Evolutionary conservation across 2,888 invertebrate species (phyloP), one percentile per base, ranked within the genome.

Genomic region (Bimastos eiseni): DNA sequence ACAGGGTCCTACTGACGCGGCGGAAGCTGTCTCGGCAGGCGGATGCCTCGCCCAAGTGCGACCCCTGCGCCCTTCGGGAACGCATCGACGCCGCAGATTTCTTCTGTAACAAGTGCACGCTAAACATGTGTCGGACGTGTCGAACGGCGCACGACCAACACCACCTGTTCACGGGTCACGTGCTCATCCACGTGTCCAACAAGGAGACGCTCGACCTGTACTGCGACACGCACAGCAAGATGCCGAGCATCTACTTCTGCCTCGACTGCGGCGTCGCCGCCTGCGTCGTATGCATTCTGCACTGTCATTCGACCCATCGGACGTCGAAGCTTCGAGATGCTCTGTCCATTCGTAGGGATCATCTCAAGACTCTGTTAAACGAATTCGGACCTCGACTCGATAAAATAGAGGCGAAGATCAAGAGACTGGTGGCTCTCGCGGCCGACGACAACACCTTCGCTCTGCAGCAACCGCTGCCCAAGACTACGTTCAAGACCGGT

Each of bases 41-140:
- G 13, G 86, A 86, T 36, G 5, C 24, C 36, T 34, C 86, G 37
- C 89, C 44, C 89, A 89, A 89, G 89, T 89, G 89, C 89, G 89
- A 89, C 44, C 33, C 49, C 5, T 89, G 89, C 19, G 37, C 89
- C 21, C 33, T 89, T 17, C 86, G 37, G 2, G 37, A 86, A 30
- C 86, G 86, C 34, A 24, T 1, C 34, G 86, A 86, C 44, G 2
- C 19, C n/a, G 89, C 89, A 2, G 89, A 91, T 34, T 92, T 90
- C 86, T 92, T 91, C 91, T 92, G 92, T 70, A 91, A 91, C 83
- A 92, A 92, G 86, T 92, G 92, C 89, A n/a, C 49, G 30, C n/a
- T 92, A 38, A 92, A 92, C 90, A 70, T 92, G 83, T 92, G 92
- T 84, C 37, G 90, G 1, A 36, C 37, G 19, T 92, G 92, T 44